phyloP scores from a whole-genome alignment of 2,888 invertebrate species.

The Dryocosmus kuriphilus region DNA sequence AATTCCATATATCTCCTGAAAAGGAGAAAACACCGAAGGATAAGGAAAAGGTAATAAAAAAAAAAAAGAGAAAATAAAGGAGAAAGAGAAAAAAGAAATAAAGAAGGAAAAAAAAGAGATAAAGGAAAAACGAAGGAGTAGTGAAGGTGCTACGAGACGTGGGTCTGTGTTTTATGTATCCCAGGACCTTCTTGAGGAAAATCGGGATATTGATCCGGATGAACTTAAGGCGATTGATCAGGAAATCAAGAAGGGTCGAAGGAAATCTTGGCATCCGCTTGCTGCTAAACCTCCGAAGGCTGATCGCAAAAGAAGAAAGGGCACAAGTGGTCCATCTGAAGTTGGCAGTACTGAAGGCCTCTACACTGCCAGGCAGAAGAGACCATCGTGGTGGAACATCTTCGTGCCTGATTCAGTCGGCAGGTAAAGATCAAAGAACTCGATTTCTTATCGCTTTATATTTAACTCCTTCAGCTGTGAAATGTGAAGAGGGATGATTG shows the following conservation, averaged over 20 bases:
- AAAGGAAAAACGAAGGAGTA: constrained; percentile 66
- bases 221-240: constrained; percentile 50
- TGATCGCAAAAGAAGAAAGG: constrained; percentile 79
- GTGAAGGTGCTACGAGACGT: constrained; percentile 61
- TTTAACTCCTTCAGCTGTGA: background rate
- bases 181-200: constrained; percentile 66
- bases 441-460: background rate
- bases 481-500: background rate
- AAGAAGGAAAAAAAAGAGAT: constrained; percentile 44
- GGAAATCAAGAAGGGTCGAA: constrained; percentile 80
- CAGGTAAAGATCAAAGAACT: constrained; percentile 64
- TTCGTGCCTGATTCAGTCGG: constrained; percentile 84
- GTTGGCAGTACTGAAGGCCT: constrained; percentile 77
- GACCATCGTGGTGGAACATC: constrained; percentile 94
- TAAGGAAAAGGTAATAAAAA: constrained; percentile 64
- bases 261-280: constrained; percentile 82
- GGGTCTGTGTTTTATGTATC: constrained; percentile 75
- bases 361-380: constrained; percentile 82
- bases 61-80: constrained; percentile 48
- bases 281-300: constrained; percentile 67
- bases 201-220: constrained; percentile 40
- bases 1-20: constrained; percentile 55
- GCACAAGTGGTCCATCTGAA: constrained; percentile 74
- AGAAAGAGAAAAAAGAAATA: constrained; percentile 15
- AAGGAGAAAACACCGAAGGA: constrained; percentile 16